Evolutionary conservation across 2,888 invertebrate genomes (phyloP).

Genomic region (Hedychridium roseum): DNA sequence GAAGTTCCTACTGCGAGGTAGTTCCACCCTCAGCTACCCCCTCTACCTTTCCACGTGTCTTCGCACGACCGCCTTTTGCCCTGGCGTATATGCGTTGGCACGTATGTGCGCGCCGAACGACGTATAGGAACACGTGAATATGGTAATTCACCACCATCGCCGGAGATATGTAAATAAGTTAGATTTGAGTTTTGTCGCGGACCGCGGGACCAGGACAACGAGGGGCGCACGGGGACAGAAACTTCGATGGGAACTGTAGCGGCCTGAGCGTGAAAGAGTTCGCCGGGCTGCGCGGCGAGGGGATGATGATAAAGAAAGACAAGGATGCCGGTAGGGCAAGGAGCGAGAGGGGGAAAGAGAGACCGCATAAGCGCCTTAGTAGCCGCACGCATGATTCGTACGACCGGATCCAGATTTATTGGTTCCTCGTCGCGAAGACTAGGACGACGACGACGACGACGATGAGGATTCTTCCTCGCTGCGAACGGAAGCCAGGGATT

Average conservation of each 20-base stretch:
- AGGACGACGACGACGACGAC: constrained; percentile 21
- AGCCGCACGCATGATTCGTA: constrained; percentile 54
- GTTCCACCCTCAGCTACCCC: constrained; percentile 12
- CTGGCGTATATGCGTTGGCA: constrained; percentile 58
- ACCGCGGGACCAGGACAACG: constrained; percentile 17
- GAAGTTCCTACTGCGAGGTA: too few species aligned
- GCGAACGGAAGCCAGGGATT: constrained; percentile 59
- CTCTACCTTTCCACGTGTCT: constrained; percentile 7
- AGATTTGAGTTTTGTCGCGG: constrained; percentile 61
- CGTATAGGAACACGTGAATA: constrained; percentile 44
- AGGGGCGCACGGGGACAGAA: constrained; percentile 38
- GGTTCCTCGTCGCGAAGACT: constrained; percentile 43
- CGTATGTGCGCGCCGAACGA: constrained; percentile 39
- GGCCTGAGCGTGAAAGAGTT: constrained; percentile 28
- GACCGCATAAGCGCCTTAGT: constrained; percentile 59
- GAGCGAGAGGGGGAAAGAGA: constrained; percentile 21
- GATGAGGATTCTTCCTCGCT: constrained; percentile 41
- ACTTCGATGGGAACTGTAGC: constrained; percentile 59
- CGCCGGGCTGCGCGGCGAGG: constrained; percentile 1
- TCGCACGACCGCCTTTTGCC: constrained; percentile 36
- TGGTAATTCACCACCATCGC: constrained; percentile 59
- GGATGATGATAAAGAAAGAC: constrained; percentile 13
- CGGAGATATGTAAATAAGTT: constrained; percentile 63
- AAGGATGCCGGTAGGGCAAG: constrained; percentile 17
- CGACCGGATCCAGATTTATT: constrained; percentile 60